Base-by-base conservation (phyloP, 2,888 invertebrate species). In the Hirtodrosophila histrioides region DNA sequence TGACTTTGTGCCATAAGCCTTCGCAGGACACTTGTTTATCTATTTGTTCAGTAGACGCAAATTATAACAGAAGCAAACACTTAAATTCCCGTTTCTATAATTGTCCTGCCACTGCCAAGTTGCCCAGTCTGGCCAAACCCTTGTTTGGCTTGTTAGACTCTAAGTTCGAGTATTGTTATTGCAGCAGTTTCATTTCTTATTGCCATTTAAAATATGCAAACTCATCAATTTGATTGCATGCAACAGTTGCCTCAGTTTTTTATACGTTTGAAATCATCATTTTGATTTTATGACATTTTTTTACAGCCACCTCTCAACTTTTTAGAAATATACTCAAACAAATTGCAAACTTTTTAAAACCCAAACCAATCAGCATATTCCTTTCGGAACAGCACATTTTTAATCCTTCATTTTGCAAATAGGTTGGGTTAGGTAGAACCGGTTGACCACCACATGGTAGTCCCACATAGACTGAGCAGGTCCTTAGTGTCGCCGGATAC, bases 31-130 rank as follows among this genome's bases (percentile, higher is more conserved):
- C 69, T 72, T 69, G 80, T 69, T 70, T 55, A 49, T 62, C 56
- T 85, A 68, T 84, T 82, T 86, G 56, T 39, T 66, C 74, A 66
- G 46, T 41, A 56, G 41, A 39, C 31, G 23, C 53, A 33, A 53
- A 41, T 37, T 36, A 27, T 65, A 54, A 35, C 63, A 54, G 60
- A 33, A 31, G 48, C 69, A 51, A 66, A 60, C 68, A 69, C 68
- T 70, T 64, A 56, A 72, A 43, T 61, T 69, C 53, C 49, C 55
- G 43, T 74, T 71, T 63, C 39, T 61, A 37, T 62, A 75, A 83
- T 86, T 86, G 70, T 62, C 49, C 54, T 35, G 50, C 40, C 36
- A 1, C 58, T 9, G 57, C 6, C 50, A 9, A 31, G 33, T 31
- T 51, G 64, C 29, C 31, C 17, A 23, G n/a, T 31, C 27, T 27